These are phyloP conservation scores for Cherax quadricarinatus DNA, from an alignment of 1,140 invertebrate species.

Conservation along the genomic window DNA sequence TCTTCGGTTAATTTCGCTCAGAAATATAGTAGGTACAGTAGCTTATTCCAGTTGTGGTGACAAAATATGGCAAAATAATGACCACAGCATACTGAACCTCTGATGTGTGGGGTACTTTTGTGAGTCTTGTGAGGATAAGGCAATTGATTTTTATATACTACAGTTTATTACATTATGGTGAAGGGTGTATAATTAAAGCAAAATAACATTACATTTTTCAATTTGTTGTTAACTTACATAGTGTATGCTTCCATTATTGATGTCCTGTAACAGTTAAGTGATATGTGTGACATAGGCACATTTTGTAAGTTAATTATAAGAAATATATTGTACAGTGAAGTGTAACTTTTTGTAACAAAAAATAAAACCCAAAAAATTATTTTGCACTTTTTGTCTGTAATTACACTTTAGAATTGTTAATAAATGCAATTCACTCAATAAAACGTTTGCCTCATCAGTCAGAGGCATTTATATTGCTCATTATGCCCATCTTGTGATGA, in stretches of 20 bases:
- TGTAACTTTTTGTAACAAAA: neutral
- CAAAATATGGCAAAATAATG: neutral
- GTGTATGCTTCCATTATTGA: slow-evolving; percentile 30
- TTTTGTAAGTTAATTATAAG: neutral
- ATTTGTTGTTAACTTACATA: slow-evolving; percentile 8
- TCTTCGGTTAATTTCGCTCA: neutral
- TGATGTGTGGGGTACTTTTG: neutral
- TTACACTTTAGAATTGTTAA: slow-evolving; percentile 2
- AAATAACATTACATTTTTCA: slow-evolving; percentile 19
- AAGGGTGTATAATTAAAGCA: slow-evolving; percentile 20
- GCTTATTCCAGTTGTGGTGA: neutral
- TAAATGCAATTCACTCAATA: slow-evolving; percentile 26
- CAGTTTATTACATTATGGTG: slow-evolving; percentile 1
- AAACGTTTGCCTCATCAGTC: slow-evolving; percentile 3
- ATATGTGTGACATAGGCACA: neutral
- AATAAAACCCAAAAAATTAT: neutral
- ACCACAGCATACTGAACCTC: neutral
- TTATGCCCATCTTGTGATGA: slow-evolving; percentile 24
- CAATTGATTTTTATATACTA: slow-evolving; percentile 2
- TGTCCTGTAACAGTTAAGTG: slow-evolving; percentile 3
- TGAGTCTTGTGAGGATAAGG: neutral
- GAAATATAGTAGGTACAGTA: neutral
- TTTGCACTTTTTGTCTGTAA: slow-evolving; percentile 5
- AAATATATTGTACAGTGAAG: slow-evolving; percentile 17
- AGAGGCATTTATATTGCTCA: slow-evolving; percentile 26